Conservation (phyloP, 2,888 invertebrate genomes). For the Sphaeridia pumilis region DNA sequence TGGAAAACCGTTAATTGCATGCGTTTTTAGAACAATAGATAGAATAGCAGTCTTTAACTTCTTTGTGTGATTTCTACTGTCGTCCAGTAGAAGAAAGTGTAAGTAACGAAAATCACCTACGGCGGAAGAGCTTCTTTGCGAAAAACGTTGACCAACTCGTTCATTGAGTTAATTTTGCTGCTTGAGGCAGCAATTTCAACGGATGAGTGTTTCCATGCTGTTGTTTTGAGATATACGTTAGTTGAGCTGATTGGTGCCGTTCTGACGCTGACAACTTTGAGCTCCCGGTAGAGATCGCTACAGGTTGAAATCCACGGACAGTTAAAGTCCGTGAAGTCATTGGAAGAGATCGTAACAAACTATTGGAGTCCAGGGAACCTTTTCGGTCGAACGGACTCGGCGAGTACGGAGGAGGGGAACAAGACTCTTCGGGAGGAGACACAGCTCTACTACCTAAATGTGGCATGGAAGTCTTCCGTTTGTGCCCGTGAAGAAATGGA, state of each 20-base stretch:
- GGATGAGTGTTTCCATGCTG: conserved; percentile 87
- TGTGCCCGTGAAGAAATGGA: conserved; percentile 23
- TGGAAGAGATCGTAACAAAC: conserved; percentile 29
- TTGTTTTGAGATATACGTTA: conserved; percentile 41
- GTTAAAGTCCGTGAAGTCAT: conserved; percentile 26
- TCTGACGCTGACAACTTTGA: conserved; percentile 10
- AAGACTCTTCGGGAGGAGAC: conserved; percentile 1
- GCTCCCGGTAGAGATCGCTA: conserved; percentile 20
- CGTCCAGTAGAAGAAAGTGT: too few relatives aligned
- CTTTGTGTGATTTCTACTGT: too few relatives aligned
- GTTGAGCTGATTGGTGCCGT: conserved; percentile 9
- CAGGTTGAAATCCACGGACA: conserved; percentile 32
- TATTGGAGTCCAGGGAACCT: conserved; percentile 33
- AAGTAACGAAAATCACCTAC: too few relatives aligned
- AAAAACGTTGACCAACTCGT: too few relatives aligned
- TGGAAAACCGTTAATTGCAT: too few relatives aligned
- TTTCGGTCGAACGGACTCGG: conserved; percentile 22
- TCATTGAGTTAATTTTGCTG: conserved; percentile 22
- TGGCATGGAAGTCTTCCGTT: conserved; percentile 34
- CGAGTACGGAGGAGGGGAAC: conserved; percentile 6
- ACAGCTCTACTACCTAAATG: conserved; percentile 19
- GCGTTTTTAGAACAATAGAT: too few relatives aligned
- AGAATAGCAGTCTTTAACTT: too few relatives aligned
- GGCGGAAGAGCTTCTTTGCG: too few relatives aligned
- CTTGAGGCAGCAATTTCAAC: conserved; percentile 61